phyloP scores from a whole-genome alignment of 2,888 invertebrate genomes.

The Azorinus chamasolen region DNA sequence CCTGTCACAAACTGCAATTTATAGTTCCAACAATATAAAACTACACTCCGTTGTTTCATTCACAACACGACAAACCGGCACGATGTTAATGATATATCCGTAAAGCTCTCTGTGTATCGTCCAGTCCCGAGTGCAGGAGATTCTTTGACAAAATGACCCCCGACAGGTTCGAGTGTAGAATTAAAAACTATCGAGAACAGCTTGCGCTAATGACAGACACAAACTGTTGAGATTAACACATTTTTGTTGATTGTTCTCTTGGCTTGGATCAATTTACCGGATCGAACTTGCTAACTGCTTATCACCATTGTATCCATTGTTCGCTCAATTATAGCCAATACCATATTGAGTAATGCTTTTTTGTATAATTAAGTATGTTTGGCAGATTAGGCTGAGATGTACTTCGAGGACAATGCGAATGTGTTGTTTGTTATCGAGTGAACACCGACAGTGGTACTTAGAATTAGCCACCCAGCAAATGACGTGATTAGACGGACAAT shows the following conservation, averaged over 20 bases:
- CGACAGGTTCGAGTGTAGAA: neutral
- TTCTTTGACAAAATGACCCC: neutral
- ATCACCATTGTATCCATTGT: slow-evolving; percentile 19
- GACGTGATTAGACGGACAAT: too few species aligned
- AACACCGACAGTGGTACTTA: too few species aligned
- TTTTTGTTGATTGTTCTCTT: slow-evolving; percentile 38
- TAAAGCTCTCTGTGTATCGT: too few species aligned
- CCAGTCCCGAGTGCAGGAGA: too few species aligned
- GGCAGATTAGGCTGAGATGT: slow-evolving; percentile 50
- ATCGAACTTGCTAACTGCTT: slow-evolving; percentile 44
- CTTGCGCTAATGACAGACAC: slow-evolving; percentile 43
- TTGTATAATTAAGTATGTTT: slow-evolving; percentile 48
- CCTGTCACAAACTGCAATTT: neutral
- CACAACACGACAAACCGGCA: neutral
- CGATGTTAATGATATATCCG: neutral
- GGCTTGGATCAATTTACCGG: slow-evolving; percentile 61
- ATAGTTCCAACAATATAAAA: neutral
- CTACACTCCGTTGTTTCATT: neutral
- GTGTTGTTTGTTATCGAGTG: slow-evolving; percentile 15
- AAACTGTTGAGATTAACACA: slow-evolving; percentile 48
- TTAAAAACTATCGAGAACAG: slow-evolving; percentile 26
- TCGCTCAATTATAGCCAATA: neutral
- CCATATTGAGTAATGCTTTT: slow-evolving; percentile 36
- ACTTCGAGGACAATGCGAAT: slow-evolving; percentile 29
- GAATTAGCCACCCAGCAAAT: too few species aligned